phyloP scores from a whole-genome alignment of 2,888 invertebrate genomes.

The Lacanobia wlatinum region DNA sequence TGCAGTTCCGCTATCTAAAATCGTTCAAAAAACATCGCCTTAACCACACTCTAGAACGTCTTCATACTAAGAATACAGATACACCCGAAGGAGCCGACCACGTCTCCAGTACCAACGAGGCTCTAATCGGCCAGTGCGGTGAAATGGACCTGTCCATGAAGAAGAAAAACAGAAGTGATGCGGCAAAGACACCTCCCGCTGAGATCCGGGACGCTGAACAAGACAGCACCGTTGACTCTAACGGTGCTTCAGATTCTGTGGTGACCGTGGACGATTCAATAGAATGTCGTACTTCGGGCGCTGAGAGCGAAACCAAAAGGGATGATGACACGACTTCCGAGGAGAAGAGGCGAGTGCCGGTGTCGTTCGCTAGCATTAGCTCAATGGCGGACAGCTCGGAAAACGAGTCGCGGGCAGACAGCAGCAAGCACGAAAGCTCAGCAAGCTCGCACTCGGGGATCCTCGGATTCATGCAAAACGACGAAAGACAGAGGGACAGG shows the following conservation, averaged over 20 bases:
- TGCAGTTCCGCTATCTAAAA: conserved; percentile 97
- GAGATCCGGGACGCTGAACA: conserved; percentile 91
- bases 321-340: conserved; percentile 78
- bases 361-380: conserved; percentile 89
- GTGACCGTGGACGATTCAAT: conserved; percentile 87
- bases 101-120: conserved; percentile 94
- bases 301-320: conserved; percentile 82
- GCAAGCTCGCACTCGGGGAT: conserved; percentile 89
- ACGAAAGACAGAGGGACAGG: conserved; percentile 90
- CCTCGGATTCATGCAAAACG: conserved; percentile 92
- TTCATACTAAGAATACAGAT: conserved; percentile 93
- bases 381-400: conserved; percentile 90
- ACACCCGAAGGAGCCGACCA: conserved; percentile 91
- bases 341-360: conserved; percentile 82
- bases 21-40: conserved; percentile 97
- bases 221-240: conserved; percentile 94
- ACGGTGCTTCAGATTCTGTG: conserved; percentile 87
- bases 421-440: conserved; percentile 89
- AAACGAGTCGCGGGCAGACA: conserved; percentile 85
- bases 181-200: conserved; percentile 85
- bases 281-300: conserved; percentile 85
- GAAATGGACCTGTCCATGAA: conserved; percentile 91
- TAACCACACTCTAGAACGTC: conserved; percentile 95
- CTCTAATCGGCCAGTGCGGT: conserved; percentile 89
- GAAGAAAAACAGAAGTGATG: conserved; percentile 82